Conservation (phyloP, 2,113 vertebrate species). For the Delphinapterus leucas region DNA sequence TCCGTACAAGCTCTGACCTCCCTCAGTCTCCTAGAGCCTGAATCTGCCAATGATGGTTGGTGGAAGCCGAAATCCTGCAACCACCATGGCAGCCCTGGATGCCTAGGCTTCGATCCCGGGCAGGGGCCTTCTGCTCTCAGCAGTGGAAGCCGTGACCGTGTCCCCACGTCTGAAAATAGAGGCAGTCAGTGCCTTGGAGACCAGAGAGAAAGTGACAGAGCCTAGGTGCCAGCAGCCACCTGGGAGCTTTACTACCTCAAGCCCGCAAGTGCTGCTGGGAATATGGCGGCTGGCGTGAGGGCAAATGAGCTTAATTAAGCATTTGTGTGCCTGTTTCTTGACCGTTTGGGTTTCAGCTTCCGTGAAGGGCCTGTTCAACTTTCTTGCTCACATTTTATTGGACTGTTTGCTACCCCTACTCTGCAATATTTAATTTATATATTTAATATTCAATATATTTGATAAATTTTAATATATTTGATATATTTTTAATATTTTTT, state of each 20-base stretch:
- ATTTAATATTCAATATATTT: not conserved
- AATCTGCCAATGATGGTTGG: not conserved
- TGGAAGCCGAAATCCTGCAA: not conserved
- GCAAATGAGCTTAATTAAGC: accelerated
- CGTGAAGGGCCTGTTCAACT: not conserved
- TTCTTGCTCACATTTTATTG: not conserved
- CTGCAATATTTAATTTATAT: not conserved
- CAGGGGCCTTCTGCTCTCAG: not conserved
- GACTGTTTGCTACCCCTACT: not conserved
- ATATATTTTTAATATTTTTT: not conserved
- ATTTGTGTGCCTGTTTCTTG: not conserved
- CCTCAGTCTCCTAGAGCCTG: not conserved
- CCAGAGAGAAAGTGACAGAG: not conserved
- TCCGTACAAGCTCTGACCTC: not conserved
- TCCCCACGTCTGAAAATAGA: accelerated
- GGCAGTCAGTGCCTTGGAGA: no score
- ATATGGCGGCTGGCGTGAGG: accelerated
- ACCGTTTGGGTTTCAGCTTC: not conserved
- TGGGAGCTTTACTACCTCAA: not conserved
- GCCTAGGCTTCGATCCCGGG: accelerated
- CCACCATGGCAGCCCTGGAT: not conserved
- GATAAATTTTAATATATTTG: not conserved
- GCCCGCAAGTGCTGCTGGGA: accelerated
- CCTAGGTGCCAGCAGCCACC: accelerated
- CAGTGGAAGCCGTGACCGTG: accelerated